Percentiles rank a stretch among this genome's conserved stretches.
phyloP scores from a whole-genome alignment of 1,140 invertebrate species.

The honey bee (Apis mellifera) region Amel_HAv3.1 CM009939.2:5251001-5251500 shows the following conservation, averaged over 20 bases:
- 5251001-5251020: neutral
- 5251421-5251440: no score
- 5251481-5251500: constrained; percentile 52
- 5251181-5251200: neutral
- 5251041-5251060: neutral
- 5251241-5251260: neutral
- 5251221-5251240: neutral
- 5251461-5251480: neutral
- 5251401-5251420: neutral
- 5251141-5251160: no score
- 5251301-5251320: neutral
- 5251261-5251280: neutral
- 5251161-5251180: neutral
- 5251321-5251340: constrained; percentile 29
- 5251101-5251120: neutral
- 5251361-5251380: constrained; percentile 37
- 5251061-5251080: neutral
- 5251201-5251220: neutral
- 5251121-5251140: no score
- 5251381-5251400: constrained; percentile 31
- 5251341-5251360: constrained; percentile 21
- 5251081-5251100: neutral
- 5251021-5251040: neutral
- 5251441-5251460: constrained; percentile 34
- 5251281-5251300: neutral